Base-by-base conservation (phyloP, 2,113 vertebrate genomes). In the Protomyctophum bolini region DNA sequence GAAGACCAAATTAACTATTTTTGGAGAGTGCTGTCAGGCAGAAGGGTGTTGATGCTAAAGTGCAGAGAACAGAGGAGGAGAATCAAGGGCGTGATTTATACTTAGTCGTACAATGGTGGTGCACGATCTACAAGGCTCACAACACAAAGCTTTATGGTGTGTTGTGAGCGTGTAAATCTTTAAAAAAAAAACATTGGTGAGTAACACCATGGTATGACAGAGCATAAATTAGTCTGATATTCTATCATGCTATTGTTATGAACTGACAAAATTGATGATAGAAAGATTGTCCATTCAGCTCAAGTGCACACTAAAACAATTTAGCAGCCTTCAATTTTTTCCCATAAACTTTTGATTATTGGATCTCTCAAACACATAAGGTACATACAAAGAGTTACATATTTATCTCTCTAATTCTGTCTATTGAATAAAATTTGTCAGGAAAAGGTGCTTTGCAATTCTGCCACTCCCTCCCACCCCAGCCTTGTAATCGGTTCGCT, bases 1-100 rank as follows among this genome's bases (percentile, higher is more conserved):
- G 58, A 15, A 73, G 76, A 73, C 75, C 83, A 79, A 80, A 79
- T 72, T 66, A 79, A 68, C 51, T 56, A 68, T 71, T 66, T 69
- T 21, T 41, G 52, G 33, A 60, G 51, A 74, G 60, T 15, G 33
- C 11, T 65, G 64, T 1, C 10, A 73, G 28, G 15, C 28, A 60
- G 68, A 55, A 46, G 33, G 55, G 21, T 6, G 8, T n/a, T 21
- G 55, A 57, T 21, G 15, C 21, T 52, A 5, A 12, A 4, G 4
- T 49, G 28, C 54, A 50, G 45, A 46, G 33, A 55, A 52, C n/a
- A 57, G 41, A 14, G 9, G 41, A 55, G 67, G 29, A 75, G 47
- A 10, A 21, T 9, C 10, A 49, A 8, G 61, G 46, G 46, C 6
- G 49, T 54, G 15, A 49, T n/a, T 47, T 45, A 28, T 21, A 21